Evolutionary conservation across 2,888 invertebrate genomes (phyloP), one percentile per base, ranked within the genome.

Genomic region (Chaetogeoica ovagalla): DNA sequence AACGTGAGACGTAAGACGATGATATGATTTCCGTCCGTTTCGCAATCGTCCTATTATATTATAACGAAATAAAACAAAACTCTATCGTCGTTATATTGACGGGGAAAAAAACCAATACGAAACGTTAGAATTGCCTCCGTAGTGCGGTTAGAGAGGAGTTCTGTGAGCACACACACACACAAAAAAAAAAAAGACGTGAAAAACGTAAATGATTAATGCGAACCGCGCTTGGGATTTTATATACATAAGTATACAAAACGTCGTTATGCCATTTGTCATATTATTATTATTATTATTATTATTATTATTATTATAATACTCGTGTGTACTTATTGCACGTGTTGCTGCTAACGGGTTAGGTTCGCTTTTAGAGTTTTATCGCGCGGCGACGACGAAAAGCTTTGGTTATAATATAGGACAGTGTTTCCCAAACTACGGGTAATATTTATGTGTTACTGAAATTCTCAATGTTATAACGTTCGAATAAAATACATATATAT

Each of bases 151-250:
- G 30, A 30, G 30, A 4, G 30, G 59, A 11, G 21, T n/a, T 9
- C 6, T 21, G 3, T 9, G 21, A n/a, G n/a, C n/a, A n/a, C n/a
- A n/a, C n/a, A n/a, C n/a, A n/a, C 21, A 21, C 59, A 13, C 48
- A 59, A 59, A 21, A 59, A 21, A 48, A 1, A 57, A 8, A 59
- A 59, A 30, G 2, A 4, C 30, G 30, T 8, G 21, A 8, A 59
- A 59, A 59, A 59, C 59, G 59, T 21, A 59, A 59, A 59, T 59
- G 59, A 59, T 59, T 59, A 59, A 59, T 59, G 59, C 21, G 9
- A 21, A 59, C n/a, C 7, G 21, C 59, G 57, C 57, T n/a, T 57
- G 59, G 21, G 8, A n/a, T 48, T 48, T 13, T 15, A 11, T 15
- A 13, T 15, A 13, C 4, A 30, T 48, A 48, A 11, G 11, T 48